These are phyloP conservation scores for Gnatocerus cornutus DNA, from an alignment of 2,888 invertebrate species.

Conservation along the genomic window DNA sequence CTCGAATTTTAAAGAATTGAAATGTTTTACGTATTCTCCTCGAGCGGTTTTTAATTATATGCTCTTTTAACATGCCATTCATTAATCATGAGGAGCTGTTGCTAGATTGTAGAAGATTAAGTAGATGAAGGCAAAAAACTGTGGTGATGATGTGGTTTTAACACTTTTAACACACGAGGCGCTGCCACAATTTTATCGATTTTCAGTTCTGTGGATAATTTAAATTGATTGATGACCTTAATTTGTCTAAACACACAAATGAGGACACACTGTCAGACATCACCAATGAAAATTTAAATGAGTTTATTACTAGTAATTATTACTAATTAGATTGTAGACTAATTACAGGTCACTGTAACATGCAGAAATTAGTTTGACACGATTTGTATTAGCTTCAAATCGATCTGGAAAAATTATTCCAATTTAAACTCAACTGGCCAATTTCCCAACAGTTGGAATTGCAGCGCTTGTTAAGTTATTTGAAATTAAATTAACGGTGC, in stretches of 20 bases:
- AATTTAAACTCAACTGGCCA: conserved; percentile 18
- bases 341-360: conserved; percentile 19
- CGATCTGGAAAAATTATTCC: not conserved
- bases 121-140: conserved; percentile 3
- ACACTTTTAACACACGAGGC: not conserved
- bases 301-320: conserved; percentile 24
- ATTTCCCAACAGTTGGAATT: not conserved
- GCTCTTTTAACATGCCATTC: conserved; percentile 2
- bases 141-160: not conserved
- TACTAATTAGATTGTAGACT: conserved; percentile 12
- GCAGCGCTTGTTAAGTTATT: conserved; percentile 1
- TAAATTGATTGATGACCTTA: not conserved
- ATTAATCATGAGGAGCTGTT: conserved; percentile 18
- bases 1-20: conserved; percentile 16
- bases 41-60: conserved; percentile 22
- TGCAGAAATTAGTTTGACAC: conserved; percentile 22
- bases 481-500: not conserved
- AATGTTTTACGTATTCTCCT: conserved; percentile 15
- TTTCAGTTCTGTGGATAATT: too few relatives aligned
- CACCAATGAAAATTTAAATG: conserved; percentile 7
- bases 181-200: not conserved
- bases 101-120: conserved; percentile 5
- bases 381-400: conserved; percentile 5
- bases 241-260: not conserved
- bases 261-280: not conserved